Percentiles rank a stretch among this genome's conserved stretches.
These are phyloP conservation scores for Pipra filicauda DNA, from an alignment of 2,113 vertebrate species.

Conservation along the genomic window DNA sequence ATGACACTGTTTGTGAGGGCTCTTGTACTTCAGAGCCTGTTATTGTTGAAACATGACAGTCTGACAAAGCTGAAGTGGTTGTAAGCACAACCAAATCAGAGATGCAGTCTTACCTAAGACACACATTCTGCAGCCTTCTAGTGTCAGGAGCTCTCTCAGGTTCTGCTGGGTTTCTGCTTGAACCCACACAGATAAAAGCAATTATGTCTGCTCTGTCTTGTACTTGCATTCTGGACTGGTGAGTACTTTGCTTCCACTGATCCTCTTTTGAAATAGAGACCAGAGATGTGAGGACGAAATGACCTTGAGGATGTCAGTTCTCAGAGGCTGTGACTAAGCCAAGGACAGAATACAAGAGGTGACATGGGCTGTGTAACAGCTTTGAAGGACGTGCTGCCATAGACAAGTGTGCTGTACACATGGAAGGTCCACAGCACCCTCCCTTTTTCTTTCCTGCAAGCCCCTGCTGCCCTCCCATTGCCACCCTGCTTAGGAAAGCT, in stretches of 20 bases:
- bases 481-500: not conserved
- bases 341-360: not conserved
- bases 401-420: not conserved
- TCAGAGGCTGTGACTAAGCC: not conserved
- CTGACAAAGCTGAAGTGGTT: not conserved
- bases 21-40: not conserved
- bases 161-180: not conserved
- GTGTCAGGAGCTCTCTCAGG: not conserved
- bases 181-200: not conserved
- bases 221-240: not conserved
- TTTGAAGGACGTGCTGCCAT: accelerated
- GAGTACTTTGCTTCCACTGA: not conserved
- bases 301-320: not conserved
- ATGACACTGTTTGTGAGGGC: not conserved
- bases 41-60: not conserved
- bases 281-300: not conserved
- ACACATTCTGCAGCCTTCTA: not conserved
- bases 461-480: not conserved
- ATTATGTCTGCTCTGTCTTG: not conserved
- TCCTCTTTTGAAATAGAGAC: not conserved
- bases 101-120: not conserved
- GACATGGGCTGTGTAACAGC: not conserved
- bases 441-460: not conserved
- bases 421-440: not conserved
- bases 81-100: not conserved